A percentile compares a stretch with the other conserved stretches of the same genome.
Conservation (phyloP, 1,140 invertebrate genomes). For the Pogonus chalceus region DNA sequence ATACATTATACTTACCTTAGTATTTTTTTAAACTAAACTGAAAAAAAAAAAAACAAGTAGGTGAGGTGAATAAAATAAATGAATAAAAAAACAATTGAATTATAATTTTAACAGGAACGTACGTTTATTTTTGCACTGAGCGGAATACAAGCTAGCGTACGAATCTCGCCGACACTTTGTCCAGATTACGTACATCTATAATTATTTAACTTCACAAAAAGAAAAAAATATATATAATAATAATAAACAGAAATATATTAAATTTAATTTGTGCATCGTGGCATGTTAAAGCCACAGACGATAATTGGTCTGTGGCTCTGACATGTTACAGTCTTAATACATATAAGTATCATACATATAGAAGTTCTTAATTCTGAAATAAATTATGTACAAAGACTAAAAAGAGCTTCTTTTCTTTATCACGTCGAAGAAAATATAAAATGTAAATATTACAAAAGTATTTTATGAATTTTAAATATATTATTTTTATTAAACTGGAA, state of each 20-base stretch:
- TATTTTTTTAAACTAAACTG: too few species aligned
- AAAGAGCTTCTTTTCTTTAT: conserved; percentile 3
- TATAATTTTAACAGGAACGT: conserved; percentile 36
- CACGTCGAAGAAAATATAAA: conserved; percentile 19
- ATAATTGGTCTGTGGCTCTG: neutral
- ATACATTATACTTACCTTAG: too few species aligned
- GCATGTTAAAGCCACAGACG: neutral
- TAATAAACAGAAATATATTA: conserved; percentile 27
- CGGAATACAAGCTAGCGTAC: conserved; percentile 36
- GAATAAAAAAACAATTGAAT: conserved; percentile 14
- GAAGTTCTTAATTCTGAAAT: conserved; percentile 23
- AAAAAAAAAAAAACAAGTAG: too few species aligned
- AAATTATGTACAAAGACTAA: conserved; percentile 28
- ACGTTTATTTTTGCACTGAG: conserved; percentile 35
- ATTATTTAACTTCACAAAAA: conserved; percentile 27
- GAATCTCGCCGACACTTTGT: conserved; percentile 31
- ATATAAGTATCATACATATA: conserved; percentile 18
- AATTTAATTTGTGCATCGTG: conserved; percentile 23
- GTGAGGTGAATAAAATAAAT: neutral
- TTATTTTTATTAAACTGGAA: conserved; percentile 9
- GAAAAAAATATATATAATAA: neutral
- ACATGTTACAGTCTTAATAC: conserved; percentile 11
- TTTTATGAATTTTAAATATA: conserved; percentile 16
- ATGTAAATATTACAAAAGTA: conserved; percentile 22
- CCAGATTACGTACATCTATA: conserved; percentile 32